Conservation (phyloP, 2,113 vertebrate species). For the Ceyx cyanopectus region DNA sequence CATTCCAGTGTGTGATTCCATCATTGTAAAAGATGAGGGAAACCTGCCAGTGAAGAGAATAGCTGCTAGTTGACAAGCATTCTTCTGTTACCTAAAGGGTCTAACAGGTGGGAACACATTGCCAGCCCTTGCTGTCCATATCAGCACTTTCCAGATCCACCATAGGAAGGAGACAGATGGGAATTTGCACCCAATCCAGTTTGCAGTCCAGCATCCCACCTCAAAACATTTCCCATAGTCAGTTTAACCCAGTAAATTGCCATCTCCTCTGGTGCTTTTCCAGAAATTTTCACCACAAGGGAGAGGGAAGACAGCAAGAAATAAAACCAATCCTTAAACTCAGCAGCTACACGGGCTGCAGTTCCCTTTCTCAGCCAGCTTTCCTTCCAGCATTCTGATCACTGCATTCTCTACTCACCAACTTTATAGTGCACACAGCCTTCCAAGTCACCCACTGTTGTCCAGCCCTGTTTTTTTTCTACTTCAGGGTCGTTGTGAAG, state of each 20-base stretch:
- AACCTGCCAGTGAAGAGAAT: neutral
- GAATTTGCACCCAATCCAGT: neutral
- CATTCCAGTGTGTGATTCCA: neutral
- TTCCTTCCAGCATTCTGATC: neutral
- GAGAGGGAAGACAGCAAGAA: neutral
- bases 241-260: neutral
- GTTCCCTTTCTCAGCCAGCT: neutral
- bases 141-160: neutral
- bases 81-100: neutral
- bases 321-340: neutral
- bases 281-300: neutral
- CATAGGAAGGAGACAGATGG: neutral
- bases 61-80: neutral
- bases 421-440: constrained; percentile 98
- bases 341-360: neutral
- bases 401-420: constrained; percentile 79
- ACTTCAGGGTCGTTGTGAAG: constrained; percentile 98
- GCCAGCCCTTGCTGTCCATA: neutral
- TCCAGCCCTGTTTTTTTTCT: constrained; percentile 99
- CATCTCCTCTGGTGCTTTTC: neutral
- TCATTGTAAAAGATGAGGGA: neutral
- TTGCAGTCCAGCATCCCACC: neutral
- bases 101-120: neutral
- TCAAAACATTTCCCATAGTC: neutral
- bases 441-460: constrained; percentile 95